Percentiles rank a stretch among this genome's conserved stretches.
Evolutionary conservation across 64 coral and sea anemone species (phyloP).

Genomic region (Montipora foliosa): DNA sequence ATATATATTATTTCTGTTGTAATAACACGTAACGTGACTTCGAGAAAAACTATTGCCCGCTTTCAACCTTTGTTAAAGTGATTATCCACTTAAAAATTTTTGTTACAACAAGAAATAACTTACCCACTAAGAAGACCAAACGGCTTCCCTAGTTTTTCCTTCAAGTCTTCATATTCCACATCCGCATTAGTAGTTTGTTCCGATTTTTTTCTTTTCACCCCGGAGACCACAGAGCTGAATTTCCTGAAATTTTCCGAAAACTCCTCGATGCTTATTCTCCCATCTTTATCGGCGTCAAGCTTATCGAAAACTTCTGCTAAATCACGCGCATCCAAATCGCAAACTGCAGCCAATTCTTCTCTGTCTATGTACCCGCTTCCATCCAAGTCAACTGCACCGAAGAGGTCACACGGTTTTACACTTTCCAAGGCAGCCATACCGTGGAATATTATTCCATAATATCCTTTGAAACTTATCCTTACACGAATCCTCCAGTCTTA

Average conservation of each 20-base stretch:
- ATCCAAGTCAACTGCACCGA: slow-evolving; percentile 92
- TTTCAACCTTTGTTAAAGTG: neutral
- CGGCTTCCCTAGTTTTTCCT: slow-evolving; percentile 71
- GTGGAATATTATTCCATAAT: slow-evolving; percentile 47
- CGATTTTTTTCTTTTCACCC: slow-evolving; percentile 75
- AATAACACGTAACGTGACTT: slow-evolving; percentile 25
- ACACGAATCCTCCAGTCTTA: neutral
- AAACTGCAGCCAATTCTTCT: slow-evolving; percentile 94
- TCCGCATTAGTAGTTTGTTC: slow-evolving; percentile 49
- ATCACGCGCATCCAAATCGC: slow-evolving; percentile 93
- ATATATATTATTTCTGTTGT: slow-evolving; percentile 25
- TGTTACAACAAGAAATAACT: slow-evolving; percentile 32
- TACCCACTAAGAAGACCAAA: slow-evolving; percentile 76
- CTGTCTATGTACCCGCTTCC: slow-evolving; percentile 94
- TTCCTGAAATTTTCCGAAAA: slow-evolving; percentile 99
- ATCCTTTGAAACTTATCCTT: neutral
- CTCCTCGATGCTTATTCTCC: slow-evolving; percentile 96
- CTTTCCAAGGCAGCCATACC: slow-evolving; percentile 70
- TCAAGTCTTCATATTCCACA: slow-evolving; percentile 76
- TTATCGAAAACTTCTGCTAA: slow-evolving; percentile 90
- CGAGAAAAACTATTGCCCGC: neutral
- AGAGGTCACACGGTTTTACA: slow-evolving; percentile 77
- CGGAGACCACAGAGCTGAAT: slow-evolving; percentile 90
- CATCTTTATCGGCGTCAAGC: slow-evolving; percentile 93
- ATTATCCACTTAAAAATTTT: neutral